Percentiles rank a stretch among this genome's conserved stretches.
Evolutionary conservation across 2,797 vertebrate genomes (phyloP).

Genomic region (Gallinago nigripennis): DNA sequence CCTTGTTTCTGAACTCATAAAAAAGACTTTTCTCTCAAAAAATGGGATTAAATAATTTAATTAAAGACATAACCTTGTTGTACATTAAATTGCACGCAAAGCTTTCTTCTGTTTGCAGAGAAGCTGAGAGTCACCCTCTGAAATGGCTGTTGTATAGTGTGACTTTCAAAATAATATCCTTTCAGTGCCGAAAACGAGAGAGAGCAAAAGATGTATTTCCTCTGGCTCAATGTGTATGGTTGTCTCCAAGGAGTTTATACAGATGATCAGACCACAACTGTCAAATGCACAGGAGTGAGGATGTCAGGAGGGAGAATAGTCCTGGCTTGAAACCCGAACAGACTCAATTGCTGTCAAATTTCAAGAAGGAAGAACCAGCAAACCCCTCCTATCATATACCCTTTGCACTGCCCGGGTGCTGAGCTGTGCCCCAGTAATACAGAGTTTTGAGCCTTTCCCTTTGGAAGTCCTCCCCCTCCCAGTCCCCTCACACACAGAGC

Average conservation of each 20-base stretch:
- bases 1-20: not conserved
- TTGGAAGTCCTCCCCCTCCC: not conserved
- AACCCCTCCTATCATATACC: not conserved
- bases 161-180: constrained; percentile 42
- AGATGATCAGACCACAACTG: not conserved
- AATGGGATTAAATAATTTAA: not conserved
- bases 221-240: not conserved
- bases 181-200: not conserved
- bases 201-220: constrained; percentile 21
- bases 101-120: constrained; percentile 13
- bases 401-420: fast-evolving
- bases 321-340: fast-evolving
- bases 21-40: not conserved
- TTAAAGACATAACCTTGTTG: not conserved
- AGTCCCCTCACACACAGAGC: fast-evolving
- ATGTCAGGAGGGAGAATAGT: not conserved
- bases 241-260: constrained; percentile 15
- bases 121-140: not conserved
- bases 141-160: not conserved
- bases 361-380: not conserved
- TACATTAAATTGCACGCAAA: not conserved
- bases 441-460: not conserved
- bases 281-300: not conserved
- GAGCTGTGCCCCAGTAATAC: not conserved
- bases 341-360: not conserved